Conservation (phyloP, 2,888 invertebrate species). For the Himalopsyche tibetana region DNA sequence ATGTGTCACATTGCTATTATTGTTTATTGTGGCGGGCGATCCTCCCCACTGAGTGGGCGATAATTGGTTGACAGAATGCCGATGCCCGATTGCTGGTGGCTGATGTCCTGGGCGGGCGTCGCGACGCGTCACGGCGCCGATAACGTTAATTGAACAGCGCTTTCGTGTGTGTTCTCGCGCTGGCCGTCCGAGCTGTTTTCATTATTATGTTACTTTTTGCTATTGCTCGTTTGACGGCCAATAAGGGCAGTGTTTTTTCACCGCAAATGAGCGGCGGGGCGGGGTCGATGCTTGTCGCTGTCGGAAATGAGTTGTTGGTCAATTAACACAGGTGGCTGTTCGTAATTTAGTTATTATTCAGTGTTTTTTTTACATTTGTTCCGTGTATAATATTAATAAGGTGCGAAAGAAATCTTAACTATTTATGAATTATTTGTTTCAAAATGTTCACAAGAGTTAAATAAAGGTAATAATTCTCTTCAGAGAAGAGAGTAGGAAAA, state of each 20-base stretch:
- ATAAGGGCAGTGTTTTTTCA: background rate
- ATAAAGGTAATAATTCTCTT: too few species aligned
- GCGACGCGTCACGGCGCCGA: conserved; percentile 16
- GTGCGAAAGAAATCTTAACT: too few species aligned
- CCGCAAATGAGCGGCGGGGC: background rate
- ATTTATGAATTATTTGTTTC: too few species aligned
- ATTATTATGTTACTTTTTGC: background rate
- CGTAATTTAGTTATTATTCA: too few species aligned
- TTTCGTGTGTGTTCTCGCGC: background rate
- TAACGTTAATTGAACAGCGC: conserved; percentile 4
- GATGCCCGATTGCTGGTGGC: background rate
- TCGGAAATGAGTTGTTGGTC: background rate
- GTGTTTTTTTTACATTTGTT: too few species aligned
- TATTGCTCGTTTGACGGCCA: conserved; percentile 8
- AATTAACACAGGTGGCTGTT: too few species aligned
- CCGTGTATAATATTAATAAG: too few species aligned
- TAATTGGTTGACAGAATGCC: conserved; percentile 17
- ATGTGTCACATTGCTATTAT: background rate
- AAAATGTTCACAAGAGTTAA: too few species aligned
- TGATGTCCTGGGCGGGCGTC: conserved; percentile 5
- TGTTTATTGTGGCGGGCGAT: background rate
- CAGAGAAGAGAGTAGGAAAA: too few species aligned
- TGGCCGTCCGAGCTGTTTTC: background rate
- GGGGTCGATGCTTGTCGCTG: conserved; percentile 6
- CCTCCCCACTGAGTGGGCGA: background rate